Conservation (phyloP, 1,140 invertebrate genomes). For the Frieseomelitta varia region DNA sequence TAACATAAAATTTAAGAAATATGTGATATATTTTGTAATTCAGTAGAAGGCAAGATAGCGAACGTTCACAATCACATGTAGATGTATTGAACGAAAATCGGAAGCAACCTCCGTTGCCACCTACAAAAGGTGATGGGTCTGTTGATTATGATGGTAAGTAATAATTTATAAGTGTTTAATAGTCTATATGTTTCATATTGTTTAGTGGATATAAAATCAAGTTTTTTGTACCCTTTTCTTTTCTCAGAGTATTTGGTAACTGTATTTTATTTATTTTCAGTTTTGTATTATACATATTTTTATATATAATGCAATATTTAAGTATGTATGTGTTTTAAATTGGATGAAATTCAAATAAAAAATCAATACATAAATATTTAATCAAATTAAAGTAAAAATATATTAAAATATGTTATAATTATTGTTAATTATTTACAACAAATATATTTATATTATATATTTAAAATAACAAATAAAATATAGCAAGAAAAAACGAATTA, state of each 20-base stretch:
- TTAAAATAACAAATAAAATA: neutral
- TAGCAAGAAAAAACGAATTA: neutral
- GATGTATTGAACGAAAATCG: conserved; percentile 60
- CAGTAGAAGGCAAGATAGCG: conserved; percentile 73
- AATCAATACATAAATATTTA: neutral
- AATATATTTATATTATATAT: neutral
- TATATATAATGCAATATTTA: neutral
- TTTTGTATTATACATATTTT: neutral
- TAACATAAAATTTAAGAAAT: neutral
- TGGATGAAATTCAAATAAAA: neutral
- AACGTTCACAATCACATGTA: conserved; percentile 56
- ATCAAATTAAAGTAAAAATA: neutral
- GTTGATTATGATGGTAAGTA: conserved; percentile 87
- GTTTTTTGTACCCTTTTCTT: neutral
- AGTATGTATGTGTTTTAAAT: neutral
- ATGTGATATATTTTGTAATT: conserved; percentile 36
- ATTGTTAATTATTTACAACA: neutral
- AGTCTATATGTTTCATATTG: neutral
- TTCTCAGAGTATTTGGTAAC: neutral
- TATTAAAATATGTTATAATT: neutral
- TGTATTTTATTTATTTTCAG: neutral
- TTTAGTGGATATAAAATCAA: conserved; percentile 9
- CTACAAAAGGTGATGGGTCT: conserved; percentile 84
- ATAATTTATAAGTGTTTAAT: neutral
- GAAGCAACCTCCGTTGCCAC: conserved; percentile 78